Conservation (phyloP, 2,113 vertebrate species). For the Ptilonorhynchus violaceus region DNA sequence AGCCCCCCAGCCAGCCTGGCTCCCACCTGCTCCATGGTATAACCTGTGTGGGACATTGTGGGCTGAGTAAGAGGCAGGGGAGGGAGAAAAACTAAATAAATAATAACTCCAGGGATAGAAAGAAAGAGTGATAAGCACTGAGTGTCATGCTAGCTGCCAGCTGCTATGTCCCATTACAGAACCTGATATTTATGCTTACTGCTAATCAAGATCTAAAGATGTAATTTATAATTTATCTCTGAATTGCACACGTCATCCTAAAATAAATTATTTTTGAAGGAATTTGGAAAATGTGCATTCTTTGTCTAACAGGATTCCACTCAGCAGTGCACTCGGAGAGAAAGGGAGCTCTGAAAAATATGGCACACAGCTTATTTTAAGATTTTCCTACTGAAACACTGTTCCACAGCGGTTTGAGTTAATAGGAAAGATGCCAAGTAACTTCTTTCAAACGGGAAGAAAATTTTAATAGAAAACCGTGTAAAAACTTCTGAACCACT, state of each 20-base stretch:
- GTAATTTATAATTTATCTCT: slow-evolving; percentile 18
- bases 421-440: not conserved
- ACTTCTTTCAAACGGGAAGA: not conserved
- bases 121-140: slow-evolving; percentile 60
- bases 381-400: not conserved
- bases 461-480: not conserved
- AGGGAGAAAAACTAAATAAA: slow-evolving; percentile 67
- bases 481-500: not conserved
- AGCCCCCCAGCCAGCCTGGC: not conserved
- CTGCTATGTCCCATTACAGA: slow-evolving; percentile 31
- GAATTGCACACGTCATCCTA: not conserved
- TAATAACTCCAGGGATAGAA: slow-evolving; percentile 59
- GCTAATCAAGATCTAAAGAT: slow-evolving; percentile 63
- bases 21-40: not conserved
- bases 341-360: slow-evolving; percentile 6
- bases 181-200: slow-evolving; percentile 59
- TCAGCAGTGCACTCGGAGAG: slow-evolving; percentile 38
- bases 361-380: not conserved
- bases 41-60: not conserved
- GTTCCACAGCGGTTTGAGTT: not conserved
- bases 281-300: slow-evolving; percentile 42
- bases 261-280: slow-evolving; percentile 20
- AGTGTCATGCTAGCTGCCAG: slow-evolving; percentile 33
- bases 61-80: not conserved
- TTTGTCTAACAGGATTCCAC: slow-evolving; percentile 3